phyloP scores from a whole-genome alignment of 2,797 vertebrate genomes.

The Myotis daubentonii region DNA sequence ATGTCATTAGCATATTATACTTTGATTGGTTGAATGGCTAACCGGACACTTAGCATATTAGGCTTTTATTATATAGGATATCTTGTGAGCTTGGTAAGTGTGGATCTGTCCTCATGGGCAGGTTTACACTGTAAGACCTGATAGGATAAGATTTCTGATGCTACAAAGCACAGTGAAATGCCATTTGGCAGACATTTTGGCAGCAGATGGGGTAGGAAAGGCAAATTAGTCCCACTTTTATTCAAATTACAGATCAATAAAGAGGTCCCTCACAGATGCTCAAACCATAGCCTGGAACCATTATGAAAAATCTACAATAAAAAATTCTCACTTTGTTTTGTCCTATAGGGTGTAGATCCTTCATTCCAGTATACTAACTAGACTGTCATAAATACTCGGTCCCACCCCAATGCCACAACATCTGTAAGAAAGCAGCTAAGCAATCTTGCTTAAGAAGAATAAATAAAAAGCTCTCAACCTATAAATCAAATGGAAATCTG shows the following conservation, averaged over 20 bases:
- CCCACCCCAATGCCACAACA: neutral
- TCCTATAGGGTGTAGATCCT: neutral
- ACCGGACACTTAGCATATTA: too few species aligned
- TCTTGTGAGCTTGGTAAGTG: neutral
- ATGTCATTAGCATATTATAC: too few species aligned
- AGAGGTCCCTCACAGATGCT: neutral
- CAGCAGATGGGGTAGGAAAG: neutral
- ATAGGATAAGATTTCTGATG: neutral
- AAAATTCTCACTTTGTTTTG: neutral
- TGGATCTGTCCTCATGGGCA: neutral
- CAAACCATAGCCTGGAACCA: neutral
- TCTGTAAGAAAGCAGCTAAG: neutral
- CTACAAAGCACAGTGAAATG: neutral
- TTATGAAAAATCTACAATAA: neutral
- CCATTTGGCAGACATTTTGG: slow-evolving; percentile 14
- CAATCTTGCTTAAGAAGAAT: slow-evolving; percentile 30
- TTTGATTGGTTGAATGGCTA: too few species aligned
- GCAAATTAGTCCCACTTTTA: neutral
- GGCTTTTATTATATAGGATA: too few species aligned
- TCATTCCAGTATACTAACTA: neutral
- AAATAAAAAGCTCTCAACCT: neutral
- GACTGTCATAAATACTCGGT: neutral
- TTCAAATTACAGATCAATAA: slow-evolving; percentile 28
- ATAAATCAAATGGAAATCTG: slow-evolving; percentile 28
- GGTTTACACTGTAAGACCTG: neutral